Percentiles rank a stretch among this genome's conserved stretches.
These are phyloP conservation scores for Alligator sinensis DNA, from an alignment of 2,113 vertebrate species.

Conservation along the genomic window DNA sequence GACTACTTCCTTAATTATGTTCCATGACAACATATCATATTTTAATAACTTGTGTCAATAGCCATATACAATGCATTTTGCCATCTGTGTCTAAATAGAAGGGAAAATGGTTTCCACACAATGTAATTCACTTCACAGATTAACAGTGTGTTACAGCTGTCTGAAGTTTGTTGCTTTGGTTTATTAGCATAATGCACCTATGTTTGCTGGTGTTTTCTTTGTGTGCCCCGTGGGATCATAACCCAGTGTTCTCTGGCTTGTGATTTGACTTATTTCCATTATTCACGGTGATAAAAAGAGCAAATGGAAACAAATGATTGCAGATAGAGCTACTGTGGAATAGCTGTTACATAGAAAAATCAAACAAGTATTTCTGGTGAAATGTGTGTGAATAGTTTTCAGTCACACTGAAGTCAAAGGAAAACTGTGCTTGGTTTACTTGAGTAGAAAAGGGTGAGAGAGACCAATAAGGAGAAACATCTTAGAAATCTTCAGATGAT, in stretches of 20 bases:
- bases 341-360: neutral
- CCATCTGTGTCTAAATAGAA: neutral
- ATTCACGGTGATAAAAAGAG: neutral
- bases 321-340: slow-evolving; percentile 11
- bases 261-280: neutral
- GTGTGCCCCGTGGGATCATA: neutral
- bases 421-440: neutral
- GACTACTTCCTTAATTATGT: neutral
- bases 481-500: neutral
- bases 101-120: neutral
- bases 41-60: neutral
- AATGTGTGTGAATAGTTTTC: neutral
- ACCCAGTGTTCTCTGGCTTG: neutral
- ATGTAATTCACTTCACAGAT: neutral
- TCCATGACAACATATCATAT: neutral
- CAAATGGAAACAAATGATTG: neutral
- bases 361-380: neutral
- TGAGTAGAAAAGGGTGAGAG: neutral
- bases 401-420: neutral
- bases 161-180: neutral
- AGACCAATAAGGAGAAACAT: neutral
- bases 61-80: neutral
- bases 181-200: neutral
- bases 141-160: neutral
- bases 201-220: neutral